Evolutionary conservation across 2,888 invertebrate species (phyloP).

Genomic region (Lamellibrachia columna): DNA sequence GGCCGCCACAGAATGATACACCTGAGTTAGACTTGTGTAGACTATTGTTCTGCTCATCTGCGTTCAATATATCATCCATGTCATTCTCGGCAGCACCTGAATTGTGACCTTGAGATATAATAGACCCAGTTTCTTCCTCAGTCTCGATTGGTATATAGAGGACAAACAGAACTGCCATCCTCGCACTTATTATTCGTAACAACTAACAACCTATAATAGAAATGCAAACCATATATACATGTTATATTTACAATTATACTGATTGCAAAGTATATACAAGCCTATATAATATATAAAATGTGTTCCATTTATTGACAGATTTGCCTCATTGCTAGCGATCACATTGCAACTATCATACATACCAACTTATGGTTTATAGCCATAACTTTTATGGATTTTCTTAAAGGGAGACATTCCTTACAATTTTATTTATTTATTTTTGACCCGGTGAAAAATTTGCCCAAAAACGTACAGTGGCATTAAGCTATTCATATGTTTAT

Average conservation of each 20-base stretch:
- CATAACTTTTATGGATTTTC: too few species aligned
- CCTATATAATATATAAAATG: too few species aligned
- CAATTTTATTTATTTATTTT: too few species aligned
- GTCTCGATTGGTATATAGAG: conserved; percentile 4
- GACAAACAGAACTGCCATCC: neutral
- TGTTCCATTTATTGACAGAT: too few species aligned
- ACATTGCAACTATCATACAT: too few species aligned
- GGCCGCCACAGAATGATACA: neutral
- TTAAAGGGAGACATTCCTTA: too few species aligned
- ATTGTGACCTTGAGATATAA: neutral
- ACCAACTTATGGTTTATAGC: too few species aligned
- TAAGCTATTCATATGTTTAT: too few species aligned
- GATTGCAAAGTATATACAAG: neutral
- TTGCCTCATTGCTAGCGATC: too few species aligned
- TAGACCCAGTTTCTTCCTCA: neutral
- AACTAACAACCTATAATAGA: neutral
- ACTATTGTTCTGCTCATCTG: neutral
- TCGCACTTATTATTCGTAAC: neutral
- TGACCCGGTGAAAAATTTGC: too few species aligned
- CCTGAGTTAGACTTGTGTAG: neutral
- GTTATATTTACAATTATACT: neutral
- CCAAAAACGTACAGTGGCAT: too few species aligned
- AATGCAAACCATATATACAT: neutral
- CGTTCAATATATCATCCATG: neutral
- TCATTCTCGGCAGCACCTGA: neutral